phyloP scores from a whole-genome alignment of 37 sponge, comb jelly and placozoan species.

The Beroe ovata region DNA sequence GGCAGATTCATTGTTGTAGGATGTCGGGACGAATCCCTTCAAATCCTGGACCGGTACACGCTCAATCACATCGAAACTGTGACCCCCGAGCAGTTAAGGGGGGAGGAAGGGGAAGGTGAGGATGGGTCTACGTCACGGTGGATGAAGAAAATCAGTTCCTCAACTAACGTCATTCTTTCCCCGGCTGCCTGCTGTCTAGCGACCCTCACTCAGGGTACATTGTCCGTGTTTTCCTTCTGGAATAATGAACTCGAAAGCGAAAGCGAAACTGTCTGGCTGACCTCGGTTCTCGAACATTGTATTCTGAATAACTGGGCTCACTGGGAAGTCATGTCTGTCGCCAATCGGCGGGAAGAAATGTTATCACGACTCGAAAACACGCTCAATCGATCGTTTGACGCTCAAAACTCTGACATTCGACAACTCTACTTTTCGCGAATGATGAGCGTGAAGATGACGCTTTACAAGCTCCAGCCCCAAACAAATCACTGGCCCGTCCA shows the following conservation, averaged over 20 bases:
- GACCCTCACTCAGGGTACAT: not conserved
- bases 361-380: conserved; percentile 24
- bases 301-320: conserved; percentile 62
- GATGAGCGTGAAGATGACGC: conserved; percentile 40
- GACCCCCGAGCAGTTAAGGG: not conserved
- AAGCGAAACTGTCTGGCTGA: conserved; percentile 52
- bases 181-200: conserved; percentile 54
- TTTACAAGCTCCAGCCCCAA: conserved; percentile 40
- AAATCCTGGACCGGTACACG: not conserved
- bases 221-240: conserved; percentile 37
- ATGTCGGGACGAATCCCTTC: not conserved
- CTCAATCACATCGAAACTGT: not conserved
- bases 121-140: not conserved
- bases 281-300: conserved; percentile 48
- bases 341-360: conserved; percentile 32
- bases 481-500: conserved; percentile 51
- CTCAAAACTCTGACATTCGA: conserved; percentile 34
- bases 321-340: conserved; percentile 46
- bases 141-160: not conserved
- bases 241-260: conserved; percentile 2
- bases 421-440: conserved; percentile 52
- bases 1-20: conserved; percentile 21
- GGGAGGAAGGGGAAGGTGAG: not conserved
- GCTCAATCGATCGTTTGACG: conserved; percentile 50
- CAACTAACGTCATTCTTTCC: not conserved